Base-by-base conservation (phyloP, 2,888 invertebrate genomes). In the Epirrhoe alternata region DNA sequence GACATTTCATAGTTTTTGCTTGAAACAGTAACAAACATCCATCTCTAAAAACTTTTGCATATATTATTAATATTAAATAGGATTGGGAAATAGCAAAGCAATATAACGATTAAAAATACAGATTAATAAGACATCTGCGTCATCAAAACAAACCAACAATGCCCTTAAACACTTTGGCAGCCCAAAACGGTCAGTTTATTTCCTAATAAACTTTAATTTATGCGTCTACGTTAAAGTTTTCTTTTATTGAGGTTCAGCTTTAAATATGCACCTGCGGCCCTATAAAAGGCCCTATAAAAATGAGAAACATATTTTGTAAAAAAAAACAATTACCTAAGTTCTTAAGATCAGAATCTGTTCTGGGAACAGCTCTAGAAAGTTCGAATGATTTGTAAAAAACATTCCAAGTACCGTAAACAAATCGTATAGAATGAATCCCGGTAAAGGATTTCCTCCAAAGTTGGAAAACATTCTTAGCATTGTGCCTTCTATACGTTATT, bases 401-500 rank as follows among this genome's bases (percentile, higher is more conserved):
- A 38, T 53, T 49, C 24, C 10, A 35, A 52, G 52, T n/a, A 35
- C 42, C 57, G 51, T 55, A 14, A 49, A 53, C 51, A 58, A 58
- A 63, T 63, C 57, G 57, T 57, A 47, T 33, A 64, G 16, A 59
- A 64, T 57, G 52, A 47, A 52, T 58, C 53, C 38, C 58, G 16
- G 49, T 12, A 52, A 45, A 47, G 24, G 69, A 61, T 55, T 61
- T 68, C 56, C 64, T 61, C 72, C 73, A 71, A 73, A 76, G 73
- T 70, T 69, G 56, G 65, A 55, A 57, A 66, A 68, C 67, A 77
- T 81, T 83, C 84, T 82, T 80, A 81, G 74, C 77, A 76, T 77
- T 81, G 79, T 79, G 74, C 73, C 77, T 80, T 80, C 81, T 84
- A 86, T 85, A 87, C 85, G 86, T 88, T 89, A 87, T 89, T 89